Conservation (phyloP, 2,888 invertebrate species). For the Sphaerophoria taeniata region DNA sequence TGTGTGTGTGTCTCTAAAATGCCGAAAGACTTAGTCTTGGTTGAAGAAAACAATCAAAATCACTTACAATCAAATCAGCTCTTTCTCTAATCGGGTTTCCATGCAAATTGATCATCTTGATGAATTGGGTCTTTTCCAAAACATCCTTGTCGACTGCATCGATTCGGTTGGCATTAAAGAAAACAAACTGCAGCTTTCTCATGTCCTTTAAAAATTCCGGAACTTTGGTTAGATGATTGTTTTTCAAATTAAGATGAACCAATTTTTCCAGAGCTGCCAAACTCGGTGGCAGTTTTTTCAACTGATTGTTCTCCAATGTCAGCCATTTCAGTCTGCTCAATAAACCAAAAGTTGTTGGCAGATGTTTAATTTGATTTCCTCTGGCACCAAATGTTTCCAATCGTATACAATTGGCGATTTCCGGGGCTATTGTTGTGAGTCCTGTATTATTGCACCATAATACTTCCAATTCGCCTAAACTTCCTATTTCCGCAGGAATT, state of each 20-base stretch:
- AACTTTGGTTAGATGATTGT: slow-evolving; percentile 84
- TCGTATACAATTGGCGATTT: slow-evolving; percentile 85
- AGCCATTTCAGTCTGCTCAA: slow-evolving; percentile 86
- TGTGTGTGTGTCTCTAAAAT: slow-evolving; percentile 64
- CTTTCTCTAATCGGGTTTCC: slow-evolving; percentile 83
- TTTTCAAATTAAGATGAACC: slow-evolving; percentile 86
- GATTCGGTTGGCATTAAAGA: slow-evolving; percentile 84
- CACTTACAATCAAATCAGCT: slow-evolving; percentile 36
- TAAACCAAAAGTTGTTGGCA: slow-evolving; percentile 85
- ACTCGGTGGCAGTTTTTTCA: slow-evolving; percentile 84
- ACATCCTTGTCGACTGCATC: slow-evolving; percentile 66
- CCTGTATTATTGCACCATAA: slow-evolving; percentile 88
- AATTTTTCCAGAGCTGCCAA: slow-evolving; percentile 84
- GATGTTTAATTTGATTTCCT: slow-evolving; percentile 85
- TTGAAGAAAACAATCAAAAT: background rate
- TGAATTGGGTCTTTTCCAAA: slow-evolving; percentile 77
- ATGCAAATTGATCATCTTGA: slow-evolving; percentile 85
- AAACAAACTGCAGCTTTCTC: slow-evolving; percentile 84
- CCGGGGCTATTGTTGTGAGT: slow-evolving; percentile 85
- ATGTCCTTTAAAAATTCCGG: slow-evolving; percentile 83
- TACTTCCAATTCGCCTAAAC: slow-evolving; percentile 85
- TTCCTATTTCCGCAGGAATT: slow-evolving; percentile 86
- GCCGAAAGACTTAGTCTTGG: background rate
- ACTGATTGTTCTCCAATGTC: slow-evolving; percentile 86
- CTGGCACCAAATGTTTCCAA: slow-evolving; percentile 88